Evolutionary conservation across 2,113 vertebrate genomes (phyloP), one percentile per base, ranked within the genome.

Genomic region (Bucco capensis): DNA sequence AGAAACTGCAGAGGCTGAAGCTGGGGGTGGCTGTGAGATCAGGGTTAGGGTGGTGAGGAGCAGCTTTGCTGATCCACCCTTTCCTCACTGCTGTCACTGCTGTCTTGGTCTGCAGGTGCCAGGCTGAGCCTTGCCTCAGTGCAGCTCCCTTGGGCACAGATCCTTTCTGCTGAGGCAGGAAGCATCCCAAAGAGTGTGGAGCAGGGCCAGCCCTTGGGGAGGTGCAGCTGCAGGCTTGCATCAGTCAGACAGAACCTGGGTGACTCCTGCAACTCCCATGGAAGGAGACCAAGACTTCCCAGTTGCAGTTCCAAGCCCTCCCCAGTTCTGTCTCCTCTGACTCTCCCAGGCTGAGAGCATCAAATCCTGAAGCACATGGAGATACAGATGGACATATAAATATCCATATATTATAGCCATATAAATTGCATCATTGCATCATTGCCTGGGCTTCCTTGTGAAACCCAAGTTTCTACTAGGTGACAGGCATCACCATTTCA

Each of bases 181-280:
- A 89, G 44, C 9, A 1, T 42, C 30, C 40, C 2, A 7, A 60
- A 28, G 50, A 4, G 22, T 24, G 38, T 0, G 0, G 60, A 56
- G 60, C 60, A 47, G 25, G 28, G 28, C 44, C 44, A 56, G 83
- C 15, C 44, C 78, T 16, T 5, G 30, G 35, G 28, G 44, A 67
- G 14, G 19, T 47, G 80, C 51, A 53, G 80, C 47, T 65, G 30
- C 40, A 37, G 42, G 11, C 37, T 30, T 27, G 69, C 10, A 44
- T 33, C 67, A 35, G 58, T 18, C 77, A 53, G 24, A 19, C 30
- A 30, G 44, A 6, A 3, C 24, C 49, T 4, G 5, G 5, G 16
- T 25, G 47, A 47, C 42, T 56, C 35, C 51, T 71, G 42, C 19
- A 40, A 27, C 67, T 71, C 49, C n/a, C 57, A 28, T 1, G 2